phyloP scores from a whole-genome alignment of 2,797 vertebrate genomes.

The Siniperca undulata region DNA sequence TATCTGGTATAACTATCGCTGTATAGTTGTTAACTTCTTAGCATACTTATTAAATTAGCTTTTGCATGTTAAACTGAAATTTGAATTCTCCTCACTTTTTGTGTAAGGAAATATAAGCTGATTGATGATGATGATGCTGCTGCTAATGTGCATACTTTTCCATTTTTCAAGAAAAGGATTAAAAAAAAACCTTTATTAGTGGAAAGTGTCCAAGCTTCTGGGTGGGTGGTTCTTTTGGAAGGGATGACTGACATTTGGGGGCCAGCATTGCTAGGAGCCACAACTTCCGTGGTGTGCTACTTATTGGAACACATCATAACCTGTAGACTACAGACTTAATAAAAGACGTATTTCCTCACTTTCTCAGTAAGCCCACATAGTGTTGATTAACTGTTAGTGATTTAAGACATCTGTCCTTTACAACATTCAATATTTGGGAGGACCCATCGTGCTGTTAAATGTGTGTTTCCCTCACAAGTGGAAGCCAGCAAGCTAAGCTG shows the following conservation, averaged over 20 bases:
- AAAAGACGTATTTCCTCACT: neutral
- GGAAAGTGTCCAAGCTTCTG: neutral
- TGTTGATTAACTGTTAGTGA: neutral
- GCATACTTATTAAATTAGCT: conserved; percentile 15
- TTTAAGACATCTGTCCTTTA: conserved; percentile 1
- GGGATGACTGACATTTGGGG: neutral
- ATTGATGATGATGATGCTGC: neutral
- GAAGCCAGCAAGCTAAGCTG: neutral
- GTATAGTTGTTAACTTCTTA: conserved; percentile 22
- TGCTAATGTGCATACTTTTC: conserved; percentile 10
- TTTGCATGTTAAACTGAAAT: conserved; percentile 24
- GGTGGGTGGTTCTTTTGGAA: neutral
- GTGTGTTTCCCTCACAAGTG: neutral
- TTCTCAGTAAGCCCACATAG: neutral
- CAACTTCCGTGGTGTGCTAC: neutral
- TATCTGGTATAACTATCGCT: conserved; percentile 14
- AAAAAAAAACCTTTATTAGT: neutral
- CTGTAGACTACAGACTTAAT: neutral
- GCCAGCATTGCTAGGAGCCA: neutral
- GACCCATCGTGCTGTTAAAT: neutral
- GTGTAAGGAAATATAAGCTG: conserved; percentile 14
- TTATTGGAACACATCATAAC: neutral
- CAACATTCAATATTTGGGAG: neutral
- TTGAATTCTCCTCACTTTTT: conserved; percentile 3
- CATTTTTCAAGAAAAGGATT: neutral